These are phyloP conservation scores for Darwinula stevensoni DNA, from an alignment of 2,888 invertebrate genomes.

Conservation along the genomic window DNA sequence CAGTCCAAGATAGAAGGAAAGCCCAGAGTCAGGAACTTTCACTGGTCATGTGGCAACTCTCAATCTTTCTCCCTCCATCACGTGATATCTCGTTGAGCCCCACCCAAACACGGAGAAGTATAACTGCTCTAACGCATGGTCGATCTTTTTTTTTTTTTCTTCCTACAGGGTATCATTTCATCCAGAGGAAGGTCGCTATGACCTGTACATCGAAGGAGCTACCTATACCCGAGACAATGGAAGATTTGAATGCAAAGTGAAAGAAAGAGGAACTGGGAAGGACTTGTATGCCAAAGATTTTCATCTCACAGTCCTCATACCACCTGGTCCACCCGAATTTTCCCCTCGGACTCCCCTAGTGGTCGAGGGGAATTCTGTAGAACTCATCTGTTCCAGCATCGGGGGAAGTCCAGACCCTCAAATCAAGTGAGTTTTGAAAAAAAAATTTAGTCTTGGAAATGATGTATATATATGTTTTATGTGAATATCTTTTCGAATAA, in stretches of 20 bases:
- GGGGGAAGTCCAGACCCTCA: conserved; percentile 73
- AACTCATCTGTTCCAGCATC: conserved; percentile 29
- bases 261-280: conserved; percentile 51
- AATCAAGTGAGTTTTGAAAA: too few relatives aligned
- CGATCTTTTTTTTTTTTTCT: conserved; percentile 8
- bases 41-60: too few relatives aligned
- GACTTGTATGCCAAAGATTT: too few relatives aligned
- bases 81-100: too few relatives aligned
- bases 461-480: too few relatives aligned
- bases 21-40: too few relatives aligned
- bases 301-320: conserved; percentile 51
- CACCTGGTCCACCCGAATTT: conserved; percentile 47
- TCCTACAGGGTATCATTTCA: conserved; percentile 37
- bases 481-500: too few relatives aligned
- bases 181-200: conserved; percentile 52
- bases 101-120: too few relatives aligned
- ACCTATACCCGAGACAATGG: conserved; percentile 77
- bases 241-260: conserved; percentile 42
- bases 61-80: too few relatives aligned
- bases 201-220: conserved; percentile 58
- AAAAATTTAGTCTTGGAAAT: too few relatives aligned
- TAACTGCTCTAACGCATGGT: too few relatives aligned
- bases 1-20: too few relatives aligned
- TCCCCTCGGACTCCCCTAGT: conserved; percentile 43
- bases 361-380: conserved; percentile 26